Conservation (phyloP, 1,140 invertebrate genomes). For the Drosophila setifemur region DNA sequence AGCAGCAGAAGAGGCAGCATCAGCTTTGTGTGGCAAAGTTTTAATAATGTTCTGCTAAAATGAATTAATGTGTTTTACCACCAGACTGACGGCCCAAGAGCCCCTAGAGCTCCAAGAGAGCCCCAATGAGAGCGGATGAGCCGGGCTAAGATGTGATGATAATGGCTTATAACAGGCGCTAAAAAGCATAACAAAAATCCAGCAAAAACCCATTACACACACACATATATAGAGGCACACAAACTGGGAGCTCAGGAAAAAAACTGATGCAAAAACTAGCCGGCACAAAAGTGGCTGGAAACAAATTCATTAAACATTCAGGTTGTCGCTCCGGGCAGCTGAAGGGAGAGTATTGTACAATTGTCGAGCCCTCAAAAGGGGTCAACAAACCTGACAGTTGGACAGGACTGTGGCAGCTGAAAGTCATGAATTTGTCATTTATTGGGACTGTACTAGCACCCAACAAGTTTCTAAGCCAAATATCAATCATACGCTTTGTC, state of each 20-base stretch:
- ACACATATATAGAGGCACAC: no score
- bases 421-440: slow-evolving; percentile 9
- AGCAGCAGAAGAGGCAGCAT: no score
- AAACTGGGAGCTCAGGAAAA: background rate
- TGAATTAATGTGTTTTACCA: slow-evolving; percentile 71
- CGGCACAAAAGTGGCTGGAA: slow-evolving; percentile 48
- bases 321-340: slow-evolving; percentile 32
- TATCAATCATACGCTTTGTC: slow-evolving; percentile 37
- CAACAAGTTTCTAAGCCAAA: no score
- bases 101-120: background rate
- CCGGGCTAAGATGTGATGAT: slow-evolving; percentile 26
- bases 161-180: slow-evolving; percentile 24
- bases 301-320: slow-evolving; percentile 75
- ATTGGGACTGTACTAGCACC: background rate
- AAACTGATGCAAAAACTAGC: slow-evolving; percentile 11
- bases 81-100: slow-evolving; percentile 18
- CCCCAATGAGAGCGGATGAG: slow-evolving; percentile 12
- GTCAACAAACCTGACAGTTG: slow-evolving; percentile 31
- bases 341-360: slow-evolving; percentile 8
- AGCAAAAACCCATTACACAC: background rate
- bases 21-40: slow-evolving; percentile 72
- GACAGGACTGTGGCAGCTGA: slow-evolving; percentile 6
- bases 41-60: slow-evolving; percentile 76
- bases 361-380: slow-evolving; percentile 11
- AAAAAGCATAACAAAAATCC: slow-evolving; percentile 11